phyloP scores from a whole-genome alignment of 2,888 invertebrate species.

The Drosophila mimetica region DNA sequence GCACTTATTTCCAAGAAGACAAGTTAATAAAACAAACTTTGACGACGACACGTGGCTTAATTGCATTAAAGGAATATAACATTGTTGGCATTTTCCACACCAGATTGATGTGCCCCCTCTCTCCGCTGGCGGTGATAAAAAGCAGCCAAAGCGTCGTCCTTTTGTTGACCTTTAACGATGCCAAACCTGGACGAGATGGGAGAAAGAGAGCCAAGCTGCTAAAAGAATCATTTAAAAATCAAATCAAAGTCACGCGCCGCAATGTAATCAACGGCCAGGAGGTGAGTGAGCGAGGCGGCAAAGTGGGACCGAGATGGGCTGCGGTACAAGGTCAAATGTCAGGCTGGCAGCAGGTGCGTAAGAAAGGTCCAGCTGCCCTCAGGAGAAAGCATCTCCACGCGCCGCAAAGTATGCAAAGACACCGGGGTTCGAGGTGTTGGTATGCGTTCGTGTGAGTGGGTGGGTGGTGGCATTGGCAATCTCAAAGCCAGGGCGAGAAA shows the following conservation, averaged over 20 bases:
- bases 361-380: slow-evolving; percentile 47
- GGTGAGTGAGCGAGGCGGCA: too few relatives aligned
- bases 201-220: slow-evolving; percentile 53
- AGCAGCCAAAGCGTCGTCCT: slow-evolving; percentile 65
- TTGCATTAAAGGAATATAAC: slow-evolving; percentile 60
- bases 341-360: slow-evolving; percentile 42
- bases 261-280: slow-evolving; percentile 65
- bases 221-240: slow-evolving; percentile 79
- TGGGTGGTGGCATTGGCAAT: slow-evolving; percentile 39
- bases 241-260: slow-evolving; percentile 82
- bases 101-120: slow-evolving; percentile 12
- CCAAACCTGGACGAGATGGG: slow-evolving; percentile 37
- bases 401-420: slow-evolving; percentile 66
- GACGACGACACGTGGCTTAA: slow-evolving; percentile 69
- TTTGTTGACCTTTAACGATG: slow-evolving; percentile 80
- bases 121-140: slow-evolving; percentile 53
- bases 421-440: slow-evolving; percentile 17
- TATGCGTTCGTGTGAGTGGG: slow-evolving; percentile 41
- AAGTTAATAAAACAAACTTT: slow-evolving; percentile 63
- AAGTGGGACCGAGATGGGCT: neutral
- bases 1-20: slow-evolving; percentile 33
- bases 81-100: slow-evolving; percentile 48
- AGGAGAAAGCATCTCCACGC: slow-evolving; percentile 65
- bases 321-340: slow-evolving; percentile 50
- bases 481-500: slow-evolving; percentile 18